Conservation (phyloP, 2,888 invertebrate genomes). For the Callinectes sapidus region DNA sequence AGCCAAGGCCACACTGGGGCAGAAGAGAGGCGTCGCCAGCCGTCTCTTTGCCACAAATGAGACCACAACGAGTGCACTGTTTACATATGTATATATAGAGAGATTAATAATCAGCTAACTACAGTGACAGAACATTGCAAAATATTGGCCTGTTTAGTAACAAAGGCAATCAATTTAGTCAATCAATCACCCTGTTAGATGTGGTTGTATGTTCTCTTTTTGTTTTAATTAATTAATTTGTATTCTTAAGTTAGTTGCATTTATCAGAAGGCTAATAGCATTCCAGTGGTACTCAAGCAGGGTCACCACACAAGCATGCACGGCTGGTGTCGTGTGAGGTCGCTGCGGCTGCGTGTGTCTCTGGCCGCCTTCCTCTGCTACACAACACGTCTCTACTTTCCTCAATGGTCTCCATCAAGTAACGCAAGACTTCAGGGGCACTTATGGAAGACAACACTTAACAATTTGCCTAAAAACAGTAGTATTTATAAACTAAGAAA, state of each 20-base stretch:
- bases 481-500: slow-evolving; percentile 65
- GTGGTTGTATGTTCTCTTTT: slow-evolving; percentile 35
- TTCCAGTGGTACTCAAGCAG: slow-evolving; percentile 66
- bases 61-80: slow-evolving; percentile 28
- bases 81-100: slow-evolving; percentile 36
- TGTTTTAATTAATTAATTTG: slow-evolving; percentile 55
- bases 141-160: slow-evolving; percentile 38
- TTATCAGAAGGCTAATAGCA: slow-evolving; percentile 67
- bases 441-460: slow-evolving; percentile 70
- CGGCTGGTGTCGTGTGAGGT: slow-evolving; percentile 56
- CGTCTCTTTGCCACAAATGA: slow-evolving; percentile 7
- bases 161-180: slow-evolving; percentile 36
- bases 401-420: slow-evolving; percentile 64
- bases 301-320: slow-evolving; percentile 67
- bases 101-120: not conserved
- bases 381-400: slow-evolving; percentile 47
- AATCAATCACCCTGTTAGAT: slow-evolving; percentile 60
- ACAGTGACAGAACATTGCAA: slow-evolving; percentile 26
- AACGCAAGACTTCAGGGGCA: slow-evolving; percentile 65
- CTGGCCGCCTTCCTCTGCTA: slow-evolving; percentile 27
- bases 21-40: not conserved
- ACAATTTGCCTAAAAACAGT: slow-evolving; percentile 67
- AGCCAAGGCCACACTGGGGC: slow-evolving; percentile 14
- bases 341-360: slow-evolving; percentile 35
- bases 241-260: slow-evolving; percentile 68